Evolutionary conservation across 2,888 invertebrate genomes (phyloP), one percentile per base, ranked within the genome.

Genomic region (Steinernema scapterisci): DNA sequence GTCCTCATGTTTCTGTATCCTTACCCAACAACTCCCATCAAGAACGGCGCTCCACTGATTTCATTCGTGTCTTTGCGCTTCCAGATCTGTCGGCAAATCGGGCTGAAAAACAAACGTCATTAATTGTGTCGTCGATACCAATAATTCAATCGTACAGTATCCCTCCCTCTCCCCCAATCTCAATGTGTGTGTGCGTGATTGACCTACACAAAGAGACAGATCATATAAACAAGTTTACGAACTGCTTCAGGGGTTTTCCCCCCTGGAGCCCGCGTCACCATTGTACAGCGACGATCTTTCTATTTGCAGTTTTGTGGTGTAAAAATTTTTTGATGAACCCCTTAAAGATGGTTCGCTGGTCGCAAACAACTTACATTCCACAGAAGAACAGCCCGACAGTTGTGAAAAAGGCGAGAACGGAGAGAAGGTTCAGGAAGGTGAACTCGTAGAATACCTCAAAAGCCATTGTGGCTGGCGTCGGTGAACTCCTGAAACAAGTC

Each of bases 381-480:
- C 94, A 92, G 83, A 94, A 89, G 91, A 94, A 94, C 88, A 94
- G 93, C 77, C 93, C 89, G 81, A 94, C 91, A 21, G 94, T 94
- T 77, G 92, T 92, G 78, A 92, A 89, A 72, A 93, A 93, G 51
- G 94, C 94, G 63, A 84, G 75, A 71, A 84, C 73, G 44, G 86
- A 87, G 52, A 87, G 79, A 19, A 84, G 27, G 73, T 87, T 86
- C 75, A 87, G 78, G 77, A 86, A 81, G 27, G 80, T 79, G 73
- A 82, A 78, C 63, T 27, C 63, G 23, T 83, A 81, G 82, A 86
- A 84, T 73, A 84, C 80, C 75, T 86, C 86, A 74, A 86, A 84
- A 84, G 86, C 81, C 43, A 38, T 38, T 6, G 38, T 38, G 38
- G 38, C 38, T 38, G 38, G 38, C 38, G 38, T 38, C 38, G 38